Percentiles rank a stretch among this genome's conserved stretches.
Conservation (phyloP, 1,140 invertebrate genomes). For the Zaprionus vittiger region DNA sequence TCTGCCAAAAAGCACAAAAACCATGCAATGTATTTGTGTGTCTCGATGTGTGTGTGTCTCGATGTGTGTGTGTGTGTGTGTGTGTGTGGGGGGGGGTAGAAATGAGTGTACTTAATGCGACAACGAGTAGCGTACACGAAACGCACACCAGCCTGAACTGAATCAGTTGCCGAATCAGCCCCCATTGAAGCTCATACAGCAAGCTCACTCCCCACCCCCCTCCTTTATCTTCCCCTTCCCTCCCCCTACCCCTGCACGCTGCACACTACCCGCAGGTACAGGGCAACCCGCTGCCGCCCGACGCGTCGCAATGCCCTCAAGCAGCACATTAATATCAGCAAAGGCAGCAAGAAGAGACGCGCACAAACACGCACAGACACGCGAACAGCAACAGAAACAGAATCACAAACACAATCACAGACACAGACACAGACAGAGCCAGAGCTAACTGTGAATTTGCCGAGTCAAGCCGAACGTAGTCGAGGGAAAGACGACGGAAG, state of each 20-base stretch:
- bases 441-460: slow-evolving; percentile 10
- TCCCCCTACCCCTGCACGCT: too few species aligned
- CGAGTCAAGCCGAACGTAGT: not conserved
- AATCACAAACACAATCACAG: slow-evolving; percentile 8
- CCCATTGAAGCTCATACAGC: slow-evolving; percentile 29
- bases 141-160: slow-evolving; percentile 31
- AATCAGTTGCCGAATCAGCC: slow-evolving; percentile 56
- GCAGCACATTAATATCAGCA: slow-evolving; percentile 71
- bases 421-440: not conserved
- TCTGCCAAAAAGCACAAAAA: slow-evolving; percentile 73
- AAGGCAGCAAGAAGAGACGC: slow-evolving; percentile 34
- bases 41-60: slow-evolving; percentile 38
- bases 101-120: slow-evolving; percentile 69
- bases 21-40: slow-evolving; percentile 27
- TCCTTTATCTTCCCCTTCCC: not conserved
- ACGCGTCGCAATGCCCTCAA: slow-evolving; percentile 46
- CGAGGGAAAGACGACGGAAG: not conserved
- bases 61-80: slow-evolving; percentile 18
- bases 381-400: slow-evolving; percentile 23
- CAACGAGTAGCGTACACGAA: slow-evolving; percentile 72
- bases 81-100: slow-evolving; percentile 1
- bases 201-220: not conserved
- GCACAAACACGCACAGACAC: slow-evolving; percentile 29
- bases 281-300: slow-evolving; percentile 4
- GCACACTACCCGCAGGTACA: not conserved